Evolutionary conservation across 2,888 invertebrate species (phyloP), one percentile per base, ranked within the genome.

Genomic region (Cantharis flavilabris): DNA sequence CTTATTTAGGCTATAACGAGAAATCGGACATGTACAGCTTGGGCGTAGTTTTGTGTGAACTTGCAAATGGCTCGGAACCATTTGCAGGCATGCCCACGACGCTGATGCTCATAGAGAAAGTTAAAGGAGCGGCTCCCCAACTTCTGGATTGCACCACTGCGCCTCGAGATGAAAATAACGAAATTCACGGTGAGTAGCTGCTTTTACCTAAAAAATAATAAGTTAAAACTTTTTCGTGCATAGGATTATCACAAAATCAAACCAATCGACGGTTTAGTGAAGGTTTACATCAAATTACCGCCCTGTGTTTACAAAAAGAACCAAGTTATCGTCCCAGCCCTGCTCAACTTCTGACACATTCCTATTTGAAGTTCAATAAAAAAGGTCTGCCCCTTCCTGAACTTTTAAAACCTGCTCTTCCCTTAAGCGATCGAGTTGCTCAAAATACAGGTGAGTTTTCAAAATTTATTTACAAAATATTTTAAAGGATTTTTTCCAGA

Each of bases 21-120:
- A 95, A 95, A 83, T 96, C 97, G 0, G 98, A 98, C 88, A 93
- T 97, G 13, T 98, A 98, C 87, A 97, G 97, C 77, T 85, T 97
- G 64, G 98, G 98, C 20, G 95, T 98, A 80, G 91, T 96, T 4
- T 92, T 94, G 69, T 97, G 97, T 87, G 97, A 97, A 88, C 88
- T 97, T 76, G 96, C 95, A 64, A 98, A 98, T 88, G 97, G 98
- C 0, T 92, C 94, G 33, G 95, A 96, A 81, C 97, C 97, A 0
- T 98, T 96, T 88, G 92, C 93, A 0, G 96, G 95, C 82, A 94
- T 96, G 84, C 92, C 95, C 7, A 93, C 93, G n/a, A 96, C 97
- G 1, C 91, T 97, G 83, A 97, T 98, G 97, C 90, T 97, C 82
- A 94, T 96, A 3, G 97, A 97, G 89, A 98, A 98, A 88, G 91